Conservation (phyloP, 2,113 vertebrate genomes). For the Stomatorhinus ivindoensis region DNA sequence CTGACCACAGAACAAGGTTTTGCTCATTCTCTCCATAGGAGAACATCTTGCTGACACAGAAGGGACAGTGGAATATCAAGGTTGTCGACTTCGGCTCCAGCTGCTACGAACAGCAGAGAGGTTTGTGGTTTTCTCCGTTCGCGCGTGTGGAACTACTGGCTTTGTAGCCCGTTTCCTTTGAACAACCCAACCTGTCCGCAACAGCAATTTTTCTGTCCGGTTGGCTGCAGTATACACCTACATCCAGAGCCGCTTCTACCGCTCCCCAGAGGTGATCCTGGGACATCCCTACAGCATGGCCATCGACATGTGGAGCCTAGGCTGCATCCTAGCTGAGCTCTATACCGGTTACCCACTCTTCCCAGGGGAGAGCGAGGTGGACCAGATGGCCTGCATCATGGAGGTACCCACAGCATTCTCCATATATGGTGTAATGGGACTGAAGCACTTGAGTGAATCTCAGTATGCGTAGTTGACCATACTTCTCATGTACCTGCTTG, state of each 20-base stretch:
- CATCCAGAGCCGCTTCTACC: slow-evolving; percentile 91
- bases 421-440: not conserved
- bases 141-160: not conserved
- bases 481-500: too few relatives aligned
- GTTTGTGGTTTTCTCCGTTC: slow-evolving; percentile 46
- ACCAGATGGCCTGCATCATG: slow-evolving; percentile 91
- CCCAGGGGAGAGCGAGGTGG: slow-evolving; percentile 82
- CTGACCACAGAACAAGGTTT: not conserved
- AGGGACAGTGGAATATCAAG: slow-evolving; percentile 83
- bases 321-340: slow-evolving; percentile 85
- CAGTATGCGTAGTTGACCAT: too few relatives aligned
- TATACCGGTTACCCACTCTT: slow-evolving; percentile 83
- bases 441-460: too few relatives aligned
- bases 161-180: not conserved
- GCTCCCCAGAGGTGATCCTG: slow-evolving; percentile 89
- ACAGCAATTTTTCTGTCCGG: not conserved
- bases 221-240: slow-evolving; percentile 76
- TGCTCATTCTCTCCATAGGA: slow-evolving; percentile 55
- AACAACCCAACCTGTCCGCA: not conserved
- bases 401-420: slow-evolving; percentile 62
- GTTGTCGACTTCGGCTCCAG: slow-evolving; percentile 95
- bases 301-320: slow-evolving; percentile 95
- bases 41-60: slow-evolving; percentile 82
- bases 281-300: slow-evolving; percentile 86
- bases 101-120: slow-evolving; percentile 87